Base-by-base conservation (phyloP, 2,113 vertebrate genomes). In the Ochotona princeps region DNA sequence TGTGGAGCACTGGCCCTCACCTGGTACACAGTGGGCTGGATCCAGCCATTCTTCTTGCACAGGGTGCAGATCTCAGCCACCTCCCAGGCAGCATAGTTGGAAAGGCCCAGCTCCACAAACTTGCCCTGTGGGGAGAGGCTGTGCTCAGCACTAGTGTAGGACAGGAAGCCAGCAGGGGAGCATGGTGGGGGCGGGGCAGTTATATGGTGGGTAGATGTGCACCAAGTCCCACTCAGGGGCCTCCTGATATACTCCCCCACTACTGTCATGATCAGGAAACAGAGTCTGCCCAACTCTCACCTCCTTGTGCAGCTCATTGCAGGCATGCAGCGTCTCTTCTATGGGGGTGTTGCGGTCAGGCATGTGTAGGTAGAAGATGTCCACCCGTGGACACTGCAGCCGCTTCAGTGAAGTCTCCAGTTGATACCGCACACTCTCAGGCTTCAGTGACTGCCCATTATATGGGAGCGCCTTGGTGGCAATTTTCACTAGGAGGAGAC, bases 341-440 rank as follows among this genome's bases (percentile, higher is more conserved):
- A 99, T 95, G 0, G 99, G 99, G 21, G 98, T 99, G 47, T 96
- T 35, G 0, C 99, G 99, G 96, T 99, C 99, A 0, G 99, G 99
- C 0, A 98, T 97, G 0, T 99, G 99, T 3, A 99, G 98, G 97
- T 99, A 99, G 97, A 99, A 99, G 20, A 99, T 98, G 63, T 99
- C 98, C 75, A 99, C 99, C 0, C 79, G 96, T 0, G 92, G 69
- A 0, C 97, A 98, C 90, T 83, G 96, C 87, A 99, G 96, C 49
- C 98, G 97, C 96, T 98, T 91, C 83, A 99, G 97, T 1, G 99
- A 99, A 0, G 98, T 98, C 20, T 99, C 98, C 91, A 99, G 95
- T 97, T 99, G 99, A 1, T 96, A 97, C 28, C 98, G 97, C 20
- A 99, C 93, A 0, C 98, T 98, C 23, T 99, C 98, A 0, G 98